Conservation (phyloP, 2,888 invertebrate genomes). For the Zeuzera pyrina region DNA sequence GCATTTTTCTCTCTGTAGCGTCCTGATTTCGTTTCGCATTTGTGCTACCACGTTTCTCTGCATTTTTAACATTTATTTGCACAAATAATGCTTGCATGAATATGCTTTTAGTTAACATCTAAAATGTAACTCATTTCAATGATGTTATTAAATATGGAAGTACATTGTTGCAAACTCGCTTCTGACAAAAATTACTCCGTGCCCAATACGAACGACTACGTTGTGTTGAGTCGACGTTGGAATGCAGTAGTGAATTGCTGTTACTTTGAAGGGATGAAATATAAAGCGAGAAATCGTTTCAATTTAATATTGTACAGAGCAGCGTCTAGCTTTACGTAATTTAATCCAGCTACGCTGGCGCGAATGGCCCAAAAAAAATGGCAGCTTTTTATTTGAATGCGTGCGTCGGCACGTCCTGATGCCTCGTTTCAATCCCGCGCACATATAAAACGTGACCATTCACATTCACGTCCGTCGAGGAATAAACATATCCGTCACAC, state of each 20-base stretch:
- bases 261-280: conserved; percentile 4
- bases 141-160: too few species aligned
- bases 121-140: too few species aligned
- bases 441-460: conserved; percentile 60
- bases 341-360: conserved; percentile 31
- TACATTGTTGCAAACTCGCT: too few species aligned
- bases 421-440: conserved; percentile 45
- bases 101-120: too few species aligned
- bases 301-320: conserved; percentile 28
- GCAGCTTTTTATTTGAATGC: conserved; percentile 37
- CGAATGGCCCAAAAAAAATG: conserved; percentile 30
- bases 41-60: too few species aligned
- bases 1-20: conserved; percentile 31
- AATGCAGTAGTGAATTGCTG: too few species aligned
- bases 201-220: too few species aligned
- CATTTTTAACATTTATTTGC: too few species aligned
- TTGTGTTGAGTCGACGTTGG: too few species aligned
- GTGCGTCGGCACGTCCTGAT: conserved; percentile 43
- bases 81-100: too few species aligned
- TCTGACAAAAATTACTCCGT: too few species aligned
- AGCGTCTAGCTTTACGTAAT: conserved; percentile 37
- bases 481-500: conserved; percentile 16
- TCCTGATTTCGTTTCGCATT: conserved; percentile 7
- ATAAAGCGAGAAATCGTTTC: conserved; percentile 18
- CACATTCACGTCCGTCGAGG: conserved; percentile 29